phyloP scores from a whole-genome alignment of 2,888 invertebrate genomes.

The Drosophila colorata region DNA sequence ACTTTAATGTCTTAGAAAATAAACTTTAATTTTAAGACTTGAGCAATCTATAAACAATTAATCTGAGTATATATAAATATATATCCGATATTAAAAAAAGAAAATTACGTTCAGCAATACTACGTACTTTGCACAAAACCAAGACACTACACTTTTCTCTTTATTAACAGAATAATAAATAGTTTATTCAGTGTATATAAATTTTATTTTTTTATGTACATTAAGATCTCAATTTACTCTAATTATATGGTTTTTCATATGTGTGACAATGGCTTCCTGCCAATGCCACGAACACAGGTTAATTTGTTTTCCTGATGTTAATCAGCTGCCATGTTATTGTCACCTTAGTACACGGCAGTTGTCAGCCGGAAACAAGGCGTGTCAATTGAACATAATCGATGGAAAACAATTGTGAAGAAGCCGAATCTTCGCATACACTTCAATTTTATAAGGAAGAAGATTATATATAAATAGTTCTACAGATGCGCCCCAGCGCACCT shows the following conservation, averaged over 20 bases:
- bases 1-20: too few relatives aligned
- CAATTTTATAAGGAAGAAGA: not conserved
- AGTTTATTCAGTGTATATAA: too few relatives aligned
- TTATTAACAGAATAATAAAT: too few relatives aligned
- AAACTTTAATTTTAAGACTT: too few relatives aligned
- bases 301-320: constrained; percentile 21
- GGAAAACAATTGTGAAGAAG: not conserved
- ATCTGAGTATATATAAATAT: too few relatives aligned
- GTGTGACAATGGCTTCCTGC: too few relatives aligned
- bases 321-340: constrained; percentile 24
- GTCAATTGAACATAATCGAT: not conserved
- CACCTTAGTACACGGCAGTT: constrained; percentile 26
- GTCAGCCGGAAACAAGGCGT: constrained; percentile 11
- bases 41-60: too few relatives aligned
- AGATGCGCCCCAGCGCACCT: constrained; percentile 5
- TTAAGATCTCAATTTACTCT: not conserved
- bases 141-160: too few relatives aligned
- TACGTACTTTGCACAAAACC: too few relatives aligned
- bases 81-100: too few relatives aligned
- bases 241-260: not conserved
- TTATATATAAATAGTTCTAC: constrained; percentile 5
- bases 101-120: too few relatives aligned
- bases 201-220: too few relatives aligned
- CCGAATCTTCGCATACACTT: not conserved
- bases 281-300: constrained; percentile 2